These are phyloP conservation scores for Melipona quadrifasciata DNA, from an alignment of 1,140 invertebrate genomes.

Conservation along the genomic window DNA sequence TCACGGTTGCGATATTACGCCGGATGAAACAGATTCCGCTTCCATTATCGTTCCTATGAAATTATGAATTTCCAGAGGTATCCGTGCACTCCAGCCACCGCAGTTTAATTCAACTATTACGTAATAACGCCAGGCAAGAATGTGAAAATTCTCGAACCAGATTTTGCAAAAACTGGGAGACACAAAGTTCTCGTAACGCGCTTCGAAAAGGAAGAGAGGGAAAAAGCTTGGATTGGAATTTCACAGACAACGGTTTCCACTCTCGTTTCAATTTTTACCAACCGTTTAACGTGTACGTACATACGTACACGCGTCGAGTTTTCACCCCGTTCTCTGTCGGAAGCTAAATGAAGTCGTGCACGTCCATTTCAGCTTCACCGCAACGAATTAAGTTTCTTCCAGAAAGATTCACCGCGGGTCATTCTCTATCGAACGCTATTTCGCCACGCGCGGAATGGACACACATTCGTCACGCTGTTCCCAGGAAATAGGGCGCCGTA, in stretches of 20 bases:
- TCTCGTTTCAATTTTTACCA: background rate
- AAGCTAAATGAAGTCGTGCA: background rate
- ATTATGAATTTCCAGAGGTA: background rate
- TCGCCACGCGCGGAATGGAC: constrained; percentile 16
- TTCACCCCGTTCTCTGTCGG: background rate
- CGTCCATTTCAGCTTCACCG: background rate
- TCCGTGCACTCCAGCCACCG: too few species aligned
- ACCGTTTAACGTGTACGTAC: background rate
- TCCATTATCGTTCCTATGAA: background rate
- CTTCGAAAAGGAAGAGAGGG: too few species aligned
- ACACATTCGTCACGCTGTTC: constrained; percentile 9
- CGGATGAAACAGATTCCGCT: background rate
- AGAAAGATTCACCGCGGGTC: background rate
- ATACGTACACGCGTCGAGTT: background rate
- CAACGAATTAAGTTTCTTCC: background rate
- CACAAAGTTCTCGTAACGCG: too few species aligned
- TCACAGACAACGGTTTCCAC: background rate
- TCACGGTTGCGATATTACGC: background rate
- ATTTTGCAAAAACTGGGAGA: too few species aligned
- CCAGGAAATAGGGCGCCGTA: constrained; percentile 39
- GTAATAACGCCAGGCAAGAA: background rate
- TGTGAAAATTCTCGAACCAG: background rate
- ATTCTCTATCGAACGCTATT: background rate
- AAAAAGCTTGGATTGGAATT: background rate
- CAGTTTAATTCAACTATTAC: background rate